Percentiles rank a stretch among this genome's conserved stretches.
Evolutionary conservation across 2,888 invertebrate species (phyloP).

Genomic region (Eueremaeus valkanovi): DNA sequence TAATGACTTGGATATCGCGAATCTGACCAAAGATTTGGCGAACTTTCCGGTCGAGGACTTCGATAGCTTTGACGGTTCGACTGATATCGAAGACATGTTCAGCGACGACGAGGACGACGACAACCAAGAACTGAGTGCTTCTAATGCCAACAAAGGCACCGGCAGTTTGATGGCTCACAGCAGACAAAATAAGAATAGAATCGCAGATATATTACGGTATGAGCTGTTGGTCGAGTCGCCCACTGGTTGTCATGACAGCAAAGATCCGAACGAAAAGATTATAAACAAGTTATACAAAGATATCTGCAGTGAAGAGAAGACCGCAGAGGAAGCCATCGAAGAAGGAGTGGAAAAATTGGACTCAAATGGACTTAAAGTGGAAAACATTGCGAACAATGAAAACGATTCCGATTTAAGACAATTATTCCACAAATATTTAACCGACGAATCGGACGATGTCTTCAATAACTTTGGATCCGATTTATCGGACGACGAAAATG

Average conservation of each 20-base stretch:
- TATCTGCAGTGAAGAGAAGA: neutral
- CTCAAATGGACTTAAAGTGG: neutral
- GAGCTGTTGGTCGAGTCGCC: conserved; percentile 33
- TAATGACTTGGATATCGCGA: conserved; percentile 47
- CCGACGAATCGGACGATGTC: conserved; percentile 26
- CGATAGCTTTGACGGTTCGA: conserved; percentile 45
- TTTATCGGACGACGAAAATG: conserved; percentile 38
- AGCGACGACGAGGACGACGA: conserved; percentile 48
- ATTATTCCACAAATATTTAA: neutral
- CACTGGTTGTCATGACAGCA: neutral
- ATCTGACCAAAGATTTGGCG: conserved; percentile 47
- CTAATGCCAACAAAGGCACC: conserved; percentile 6
- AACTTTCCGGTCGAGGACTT: conserved; percentile 45
- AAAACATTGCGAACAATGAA: neutral
- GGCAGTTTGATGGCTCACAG: neutral
- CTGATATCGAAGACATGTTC: conserved; percentile 26
- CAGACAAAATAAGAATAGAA: neutral
- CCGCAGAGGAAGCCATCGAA: neutral
- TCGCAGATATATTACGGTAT: conserved; percentile 30
- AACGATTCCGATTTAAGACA: neutral
- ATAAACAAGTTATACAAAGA: neutral
- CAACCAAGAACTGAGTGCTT: conserved; percentile 20
- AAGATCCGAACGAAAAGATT: conserved; percentile 3
- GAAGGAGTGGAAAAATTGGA: neutral
- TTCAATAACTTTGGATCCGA: conserved; percentile 1